Conservation (phyloP, 2,113 vertebrate genomes). For the Hemicordylus capensis region DNA sequence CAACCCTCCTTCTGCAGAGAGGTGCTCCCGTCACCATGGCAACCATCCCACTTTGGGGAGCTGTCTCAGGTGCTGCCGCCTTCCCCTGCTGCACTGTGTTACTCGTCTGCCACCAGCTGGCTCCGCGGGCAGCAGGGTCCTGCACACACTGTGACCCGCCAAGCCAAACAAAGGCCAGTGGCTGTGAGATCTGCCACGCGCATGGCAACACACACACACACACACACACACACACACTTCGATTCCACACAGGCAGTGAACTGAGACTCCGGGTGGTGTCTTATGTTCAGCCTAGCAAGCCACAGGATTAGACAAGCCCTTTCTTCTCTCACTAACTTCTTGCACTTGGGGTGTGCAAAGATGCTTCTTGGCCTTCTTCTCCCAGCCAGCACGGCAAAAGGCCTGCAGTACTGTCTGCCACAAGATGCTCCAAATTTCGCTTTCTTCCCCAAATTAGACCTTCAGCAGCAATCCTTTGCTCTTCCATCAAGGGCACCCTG, state of each 20-base stretch:
- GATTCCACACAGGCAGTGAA: no score
- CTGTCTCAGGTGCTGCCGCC: neutral
- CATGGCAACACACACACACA: neutral
- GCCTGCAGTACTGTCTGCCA: neutral
- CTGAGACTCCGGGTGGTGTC: no score
- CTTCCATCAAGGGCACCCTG: no score
- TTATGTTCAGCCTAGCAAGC: no score
- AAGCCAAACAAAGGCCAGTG: no score
- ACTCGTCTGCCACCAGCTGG: neutral
- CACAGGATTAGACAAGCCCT: no score
- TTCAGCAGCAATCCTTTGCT: no score
- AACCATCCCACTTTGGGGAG: neutral
- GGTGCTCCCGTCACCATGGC: neutral
- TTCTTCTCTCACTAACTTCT: no score
- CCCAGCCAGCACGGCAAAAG: neutral
- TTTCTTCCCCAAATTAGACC: no score
- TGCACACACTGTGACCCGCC: neutral
- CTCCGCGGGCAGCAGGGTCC: neutral
- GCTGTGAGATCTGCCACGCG: neutral
- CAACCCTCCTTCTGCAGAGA: slow-evolving; percentile 5
- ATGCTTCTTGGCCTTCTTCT: neutral
- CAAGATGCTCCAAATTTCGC: neutral
- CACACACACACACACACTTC: no score
- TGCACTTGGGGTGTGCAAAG: neutral
- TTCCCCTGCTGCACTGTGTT: neutral